Conservation (phyloP, 2,113 vertebrate species). For the Odocoileus virginianus region DNA sequence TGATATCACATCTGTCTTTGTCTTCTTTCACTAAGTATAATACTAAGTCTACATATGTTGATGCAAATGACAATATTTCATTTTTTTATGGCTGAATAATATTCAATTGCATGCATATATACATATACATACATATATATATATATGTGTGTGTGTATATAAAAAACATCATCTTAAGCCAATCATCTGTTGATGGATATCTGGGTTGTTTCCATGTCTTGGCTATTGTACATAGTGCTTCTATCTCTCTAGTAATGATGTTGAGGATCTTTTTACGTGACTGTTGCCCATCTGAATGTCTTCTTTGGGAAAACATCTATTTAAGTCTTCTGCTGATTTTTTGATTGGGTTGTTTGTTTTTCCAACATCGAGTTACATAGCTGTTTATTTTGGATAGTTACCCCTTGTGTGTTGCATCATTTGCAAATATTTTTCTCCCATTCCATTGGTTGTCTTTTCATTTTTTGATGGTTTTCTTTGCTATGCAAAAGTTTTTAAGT, state of each 20-base stretch:
- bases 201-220: background rate
- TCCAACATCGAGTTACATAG: background rate
- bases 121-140: no score
- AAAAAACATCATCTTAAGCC: background rate
- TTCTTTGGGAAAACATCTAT: background rate
- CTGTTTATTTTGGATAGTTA: background rate
- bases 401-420: background rate
- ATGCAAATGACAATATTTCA: background rate
- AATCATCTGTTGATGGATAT: background rate
- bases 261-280: background rate
- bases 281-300: background rate
- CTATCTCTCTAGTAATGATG: background rate
- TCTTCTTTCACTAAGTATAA: background rate
- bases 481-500: background rate
- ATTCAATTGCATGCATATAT: background rate
- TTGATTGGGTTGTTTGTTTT: background rate
- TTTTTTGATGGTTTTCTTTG: background rate
- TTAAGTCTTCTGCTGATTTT: background rate
- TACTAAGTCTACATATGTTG: background rate
- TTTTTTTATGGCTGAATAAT: background rate
- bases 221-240: background rate
- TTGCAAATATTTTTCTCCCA: background rate
- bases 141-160: background rate
- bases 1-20: background rate
- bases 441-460: background rate